A percentile compares a stretch with the other conserved stretches of the same genome.
Evolutionary conservation across 1,140 invertebrate genomes (phyloP).

Genomic region (Atopsyche davidsoni): DNA sequence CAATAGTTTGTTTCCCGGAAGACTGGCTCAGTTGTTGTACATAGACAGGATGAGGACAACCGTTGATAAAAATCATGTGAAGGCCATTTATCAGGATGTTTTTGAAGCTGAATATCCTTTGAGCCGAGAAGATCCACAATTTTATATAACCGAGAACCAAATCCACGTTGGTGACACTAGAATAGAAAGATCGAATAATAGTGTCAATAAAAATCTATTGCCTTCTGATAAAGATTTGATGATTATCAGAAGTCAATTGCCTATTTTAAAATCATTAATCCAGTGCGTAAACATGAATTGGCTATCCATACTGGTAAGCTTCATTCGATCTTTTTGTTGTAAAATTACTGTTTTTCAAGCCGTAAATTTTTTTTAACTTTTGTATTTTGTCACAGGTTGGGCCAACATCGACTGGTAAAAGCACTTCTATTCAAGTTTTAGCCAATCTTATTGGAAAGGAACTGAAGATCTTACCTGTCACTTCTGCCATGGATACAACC

Average conservation of each 20-base stretch:
- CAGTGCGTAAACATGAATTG: constrained; percentile 86
- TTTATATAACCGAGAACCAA: constrained; percentile 48
- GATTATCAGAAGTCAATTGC: constrained; percentile 61
- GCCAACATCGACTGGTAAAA: constrained; percentile 73
- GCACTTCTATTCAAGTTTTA: constrained; percentile 68
- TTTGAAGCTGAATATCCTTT: constrained; percentile 52
- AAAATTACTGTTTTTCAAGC: neutral
- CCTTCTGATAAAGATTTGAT: constrained; percentile 47
- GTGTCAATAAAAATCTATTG: constrained; percentile 38
- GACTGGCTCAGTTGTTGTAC: constrained; percentile 72
- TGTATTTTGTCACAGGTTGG: constrained; percentile 59
- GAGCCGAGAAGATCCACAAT: constrained; percentile 40
- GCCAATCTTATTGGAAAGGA: constrained; percentile 68
- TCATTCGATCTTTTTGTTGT: neutral
- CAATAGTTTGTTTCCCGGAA: constrained; percentile 49
- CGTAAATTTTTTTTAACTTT: constrained; percentile 7
- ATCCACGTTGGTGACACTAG: constrained; percentile 56
- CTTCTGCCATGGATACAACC: constrained; percentile 90
- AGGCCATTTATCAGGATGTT: constrained; percentile 52
- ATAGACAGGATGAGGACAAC: constrained; percentile 70
- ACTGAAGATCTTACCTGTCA: constrained; percentile 76
- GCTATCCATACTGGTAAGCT: constrained; percentile 80
- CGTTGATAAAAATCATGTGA: constrained; percentile 63
- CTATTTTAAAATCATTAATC: constrained; percentile 64
- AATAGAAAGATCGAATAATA: constrained; percentile 43